Percentiles rank a stretch among this genome's conserved stretches.
Evolutionary conservation across 92 coral and sea anemone species (phyloP).

Genomic region (Parazoanthus swiftii): DNA sequence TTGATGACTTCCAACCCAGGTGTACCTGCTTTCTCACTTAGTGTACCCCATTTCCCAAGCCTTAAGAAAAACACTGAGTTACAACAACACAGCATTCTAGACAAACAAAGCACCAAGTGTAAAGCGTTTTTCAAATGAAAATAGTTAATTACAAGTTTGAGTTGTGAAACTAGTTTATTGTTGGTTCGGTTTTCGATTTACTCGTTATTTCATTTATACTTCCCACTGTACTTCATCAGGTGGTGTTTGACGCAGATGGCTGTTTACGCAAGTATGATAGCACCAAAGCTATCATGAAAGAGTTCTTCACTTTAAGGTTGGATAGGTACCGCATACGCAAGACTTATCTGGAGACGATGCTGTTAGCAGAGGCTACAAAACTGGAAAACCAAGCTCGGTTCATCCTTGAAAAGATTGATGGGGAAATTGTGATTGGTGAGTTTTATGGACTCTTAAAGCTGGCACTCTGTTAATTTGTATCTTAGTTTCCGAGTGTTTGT

Average conservation of each 20-base stretch:
- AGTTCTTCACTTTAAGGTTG: conserved; percentile 79
- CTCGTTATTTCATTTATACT: too few species aligned
- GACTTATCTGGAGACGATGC: conserved; percentile 90
- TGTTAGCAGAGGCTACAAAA: conserved; percentile 80
- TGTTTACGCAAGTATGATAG: conserved; percentile 89
- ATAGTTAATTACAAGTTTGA: too few species aligned
- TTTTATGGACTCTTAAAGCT: background rate
- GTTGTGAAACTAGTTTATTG: too few species aligned
- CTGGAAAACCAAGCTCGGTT: conserved; percentile 91
- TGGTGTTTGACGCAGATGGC: conserved; percentile 87
- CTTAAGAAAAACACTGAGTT: too few species aligned
- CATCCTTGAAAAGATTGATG: conserved; percentile 95
- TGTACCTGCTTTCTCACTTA: too few species aligned
- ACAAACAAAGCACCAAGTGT: background rate
- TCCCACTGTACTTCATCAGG: conserved; percentile 48
- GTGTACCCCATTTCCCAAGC: too few species aligned
- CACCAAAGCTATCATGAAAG: conserved; percentile 64
- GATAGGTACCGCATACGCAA: conserved; percentile 83
- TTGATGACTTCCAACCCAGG: too few species aligned
- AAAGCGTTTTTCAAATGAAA: background rate
- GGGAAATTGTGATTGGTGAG: conserved; percentile 84
- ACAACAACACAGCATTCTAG: background rate
- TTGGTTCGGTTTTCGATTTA: too few species aligned
- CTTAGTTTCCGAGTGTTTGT: background rate
- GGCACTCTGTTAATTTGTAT: too few species aligned